Base-by-base conservation (phyloP, 2,797 vertebrate genomes). In the Gallinago nigripennis region DNA sequence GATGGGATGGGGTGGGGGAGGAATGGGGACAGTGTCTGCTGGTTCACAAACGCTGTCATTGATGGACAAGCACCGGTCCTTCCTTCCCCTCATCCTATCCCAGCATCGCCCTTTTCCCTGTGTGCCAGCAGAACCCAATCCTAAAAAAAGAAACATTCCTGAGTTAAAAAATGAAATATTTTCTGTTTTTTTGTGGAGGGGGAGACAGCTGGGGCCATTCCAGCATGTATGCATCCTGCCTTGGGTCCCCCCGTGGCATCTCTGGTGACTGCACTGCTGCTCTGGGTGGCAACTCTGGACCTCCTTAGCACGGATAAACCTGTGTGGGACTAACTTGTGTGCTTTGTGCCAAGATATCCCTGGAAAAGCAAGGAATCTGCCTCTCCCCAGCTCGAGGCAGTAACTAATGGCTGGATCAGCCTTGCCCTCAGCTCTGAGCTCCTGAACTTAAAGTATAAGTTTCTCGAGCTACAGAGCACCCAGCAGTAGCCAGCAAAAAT, bases 401-500 rank as follows among this genome's bases (percentile, higher is more conserved):
- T 72, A 78, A 65, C 30, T 75, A 69, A 63, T 39, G 43, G 5
- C 37, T 86, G n/a, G 24, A 64, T 69, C 65, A 84, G 10, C 28
- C 57, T 88, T 91, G 30, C 43, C 8, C 50, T 83, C 63, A 37
- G 23, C 28, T n/a, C 33, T 79, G 77, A 82, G 31, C 20, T 57
- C 71, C 24, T 63, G 60, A 76, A 30, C 33, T 72, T 77, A n/a
- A 51, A 75, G 31, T 68, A 35, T 39, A 85, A 81, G 16, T 79
- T 88, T 92, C 69, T 83, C 75, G 51, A 89, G 81, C 92, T 94
- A 70, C 48, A 73, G 39, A 84, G n/a, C 43, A 88, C 17, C 12
- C 58, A 69, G 61, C 28, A 51, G 89, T 88, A 97, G 86, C 65
- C 61, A 91, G 80, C 54, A 92, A 83, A 92, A 94, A 82, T 77